These are phyloP conservation scores for Penaeus japonicus DNA, from an alignment of 1,140 invertebrate species.

Conservation along the genomic window DNA sequence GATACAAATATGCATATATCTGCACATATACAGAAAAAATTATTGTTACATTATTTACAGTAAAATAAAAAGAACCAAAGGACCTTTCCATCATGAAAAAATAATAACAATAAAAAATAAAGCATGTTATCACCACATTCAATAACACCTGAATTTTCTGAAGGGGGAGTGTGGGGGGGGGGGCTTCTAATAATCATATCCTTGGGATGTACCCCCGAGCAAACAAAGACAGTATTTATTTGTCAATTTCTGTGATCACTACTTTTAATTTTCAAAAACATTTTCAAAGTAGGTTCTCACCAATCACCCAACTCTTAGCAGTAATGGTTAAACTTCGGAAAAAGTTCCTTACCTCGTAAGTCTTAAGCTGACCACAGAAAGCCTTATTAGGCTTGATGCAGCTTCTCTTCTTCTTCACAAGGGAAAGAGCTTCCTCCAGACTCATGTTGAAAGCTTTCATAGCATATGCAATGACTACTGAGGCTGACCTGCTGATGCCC, in stretches of 20 bases:
- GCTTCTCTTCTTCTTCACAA: conserved; percentile 87
- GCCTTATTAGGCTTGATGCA: conserved; percentile 96
- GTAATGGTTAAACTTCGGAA: no score
- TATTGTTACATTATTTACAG: background rate
- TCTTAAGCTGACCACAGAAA: conserved; percentile 93
- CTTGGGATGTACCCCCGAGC: background rate
- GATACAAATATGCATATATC: background rate
- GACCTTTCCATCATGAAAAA: no score
- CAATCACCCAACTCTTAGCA: no score
- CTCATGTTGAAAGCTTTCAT: conserved; percentile 98
- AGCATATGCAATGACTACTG: conserved; percentile 96
- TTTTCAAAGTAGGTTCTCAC: no score
- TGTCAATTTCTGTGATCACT: no score
- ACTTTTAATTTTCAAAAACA: no score
- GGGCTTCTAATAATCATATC: no score
- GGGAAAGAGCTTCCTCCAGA: conserved; percentile 85
- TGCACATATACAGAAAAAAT: background rate
- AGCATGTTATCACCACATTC: no score
- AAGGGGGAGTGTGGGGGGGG: no score
- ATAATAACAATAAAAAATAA: no score
- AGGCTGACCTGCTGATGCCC: conserved; percentile 97
- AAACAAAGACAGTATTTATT: background rate
- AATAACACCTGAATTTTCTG: no score
- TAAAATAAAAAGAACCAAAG: background rate
- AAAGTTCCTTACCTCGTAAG: conserved; percentile 76